Evolutionary conservation across 2,888 invertebrate species (phyloP).

Genomic region (Diachrysia chrysitis): DNA sequence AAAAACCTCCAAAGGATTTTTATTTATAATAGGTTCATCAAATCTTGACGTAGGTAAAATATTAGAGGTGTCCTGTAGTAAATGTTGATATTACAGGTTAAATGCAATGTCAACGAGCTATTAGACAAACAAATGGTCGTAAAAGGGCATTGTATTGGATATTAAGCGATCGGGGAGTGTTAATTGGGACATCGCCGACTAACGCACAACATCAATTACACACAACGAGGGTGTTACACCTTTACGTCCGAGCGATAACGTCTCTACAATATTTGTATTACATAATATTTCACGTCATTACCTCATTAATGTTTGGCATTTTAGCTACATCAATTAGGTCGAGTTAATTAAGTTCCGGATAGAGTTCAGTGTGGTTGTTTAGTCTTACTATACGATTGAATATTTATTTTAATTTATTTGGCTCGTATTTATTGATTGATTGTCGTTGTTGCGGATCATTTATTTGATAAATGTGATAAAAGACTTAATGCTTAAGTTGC

Average conservation of each 20-base stretch:
- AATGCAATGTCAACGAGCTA: constrained; percentile 65
- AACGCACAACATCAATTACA: constrained; percentile 59
- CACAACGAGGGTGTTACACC: constrained; percentile 53
- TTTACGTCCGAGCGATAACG: constrained; percentile 42
- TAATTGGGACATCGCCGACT: constrained; percentile 69
- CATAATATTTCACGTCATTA: constrained; percentile 35
- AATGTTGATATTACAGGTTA: constrained; percentile 42
- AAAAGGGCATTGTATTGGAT: constrained; percentile 73
- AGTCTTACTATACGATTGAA: not conserved
- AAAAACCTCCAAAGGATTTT: not conserved
- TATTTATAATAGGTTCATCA: not conserved
- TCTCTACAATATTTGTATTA: constrained; percentile 49
- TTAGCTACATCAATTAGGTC: constrained; percentile 34
- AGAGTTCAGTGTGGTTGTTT: constrained; percentile 5
- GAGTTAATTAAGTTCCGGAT: constrained; percentile 35
- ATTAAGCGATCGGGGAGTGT: constrained; percentile 70
- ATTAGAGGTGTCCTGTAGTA: constrained; percentile 16
- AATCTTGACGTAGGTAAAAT: not conserved
- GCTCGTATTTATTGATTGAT: not conserved
- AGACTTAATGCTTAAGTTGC: too few relatives aligned
- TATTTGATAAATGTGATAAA: too few relatives aligned
- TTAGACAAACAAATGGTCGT: constrained; percentile 72
- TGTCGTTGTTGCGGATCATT: too few relatives aligned
- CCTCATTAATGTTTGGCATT: constrained; percentile 49
- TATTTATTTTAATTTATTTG: not conserved